Conservation (phyloP, 2,797 vertebrate species). For the Carcharodon carcharias region DNA sequence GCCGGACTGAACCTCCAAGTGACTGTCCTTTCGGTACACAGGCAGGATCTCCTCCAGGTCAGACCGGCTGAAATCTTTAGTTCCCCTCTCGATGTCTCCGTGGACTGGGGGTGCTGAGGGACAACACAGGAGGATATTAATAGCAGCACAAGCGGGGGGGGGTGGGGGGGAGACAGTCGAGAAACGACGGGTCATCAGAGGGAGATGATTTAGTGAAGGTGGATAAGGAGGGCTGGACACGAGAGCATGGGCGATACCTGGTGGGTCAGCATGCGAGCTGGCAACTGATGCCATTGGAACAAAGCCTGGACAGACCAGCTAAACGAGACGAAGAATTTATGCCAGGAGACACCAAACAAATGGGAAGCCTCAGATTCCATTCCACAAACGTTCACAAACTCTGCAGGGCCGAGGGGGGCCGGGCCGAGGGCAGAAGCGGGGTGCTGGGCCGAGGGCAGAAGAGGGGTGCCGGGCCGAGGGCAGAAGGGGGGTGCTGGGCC, state of each 20-base stretch:
- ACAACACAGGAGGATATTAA: neutral
- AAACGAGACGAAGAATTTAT: neutral
- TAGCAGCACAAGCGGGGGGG: neutral
- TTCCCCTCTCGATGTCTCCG: conserved; percentile 91
- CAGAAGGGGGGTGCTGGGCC: too few relatives aligned
- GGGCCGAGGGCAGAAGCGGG: too few relatives aligned
- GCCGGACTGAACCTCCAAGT: conserved; percentile 78
- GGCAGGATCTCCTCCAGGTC: conserved; percentile 85
- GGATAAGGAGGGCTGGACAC: neutral
- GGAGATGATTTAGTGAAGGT: neutral
- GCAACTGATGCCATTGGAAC: neutral
- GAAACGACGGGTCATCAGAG: neutral
- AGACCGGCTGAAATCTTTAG: conserved; percentile 66
- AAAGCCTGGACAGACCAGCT: neutral
- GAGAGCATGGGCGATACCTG: neutral
- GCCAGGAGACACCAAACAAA: neutral
- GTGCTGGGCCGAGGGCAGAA: too few relatives aligned
- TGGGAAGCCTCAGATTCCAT: neutral
- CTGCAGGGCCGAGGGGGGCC: too few relatives aligned
- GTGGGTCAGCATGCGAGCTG: neutral
- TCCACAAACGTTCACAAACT: neutral
- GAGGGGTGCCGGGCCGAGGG: too few relatives aligned
- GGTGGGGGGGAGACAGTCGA: neutral
- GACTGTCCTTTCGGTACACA: conserved; percentile 89
- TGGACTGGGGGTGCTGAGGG: conserved; percentile 68